Evolutionary conservation across 2,888 invertebrate genomes (phyloP), one percentile per base, ranked within the genome.

Genomic region (Thymelicus lineola): DNA sequence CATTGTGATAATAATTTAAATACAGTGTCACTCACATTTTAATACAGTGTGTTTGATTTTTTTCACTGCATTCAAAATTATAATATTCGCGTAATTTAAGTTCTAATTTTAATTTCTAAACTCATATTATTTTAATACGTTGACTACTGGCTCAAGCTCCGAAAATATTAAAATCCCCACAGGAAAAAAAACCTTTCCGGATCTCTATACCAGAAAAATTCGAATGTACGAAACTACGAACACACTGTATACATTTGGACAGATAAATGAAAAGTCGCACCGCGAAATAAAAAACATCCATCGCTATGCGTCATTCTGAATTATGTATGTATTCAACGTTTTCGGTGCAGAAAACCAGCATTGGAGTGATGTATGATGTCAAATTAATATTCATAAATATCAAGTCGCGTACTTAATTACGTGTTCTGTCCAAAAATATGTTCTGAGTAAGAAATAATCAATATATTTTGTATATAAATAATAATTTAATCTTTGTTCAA

Each of bases 311-410:
- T 53, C 53, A 70, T 72, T 70, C 74, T 73, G 66, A 75, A 74
- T 76, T 74, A 76, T 76, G 75, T 76, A 75, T 71, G 75, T 76
- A 75, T 71, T 74, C 67, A 60, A 48, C 42, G n/a, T 28, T 46
- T 62, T 61, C 67, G 48, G 61, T 64, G 79, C 81, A 86, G 84
- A 81, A 79, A 75, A 84, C 82, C 80, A 74, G 72, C 73, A 81
- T 84, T 81, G 73, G 74, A 71, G 77, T 81, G 83, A 86, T 83
- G 75, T 78, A 85, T 81, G 77, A 78, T 75, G 73, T 73, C 76
- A 75, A 76, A 80, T 83, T 71, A 80, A 82, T 82, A 82, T 81
- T 80, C 77, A 80, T 81, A 73, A 73, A 53, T 9, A 53, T 53
- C 17, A 6, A 17, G 53, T 12, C 72, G 67, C 68, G 76, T 73